Conservation (phyloP, 1,140 invertebrate species). For the Drosophila quadrilineata region DNA sequence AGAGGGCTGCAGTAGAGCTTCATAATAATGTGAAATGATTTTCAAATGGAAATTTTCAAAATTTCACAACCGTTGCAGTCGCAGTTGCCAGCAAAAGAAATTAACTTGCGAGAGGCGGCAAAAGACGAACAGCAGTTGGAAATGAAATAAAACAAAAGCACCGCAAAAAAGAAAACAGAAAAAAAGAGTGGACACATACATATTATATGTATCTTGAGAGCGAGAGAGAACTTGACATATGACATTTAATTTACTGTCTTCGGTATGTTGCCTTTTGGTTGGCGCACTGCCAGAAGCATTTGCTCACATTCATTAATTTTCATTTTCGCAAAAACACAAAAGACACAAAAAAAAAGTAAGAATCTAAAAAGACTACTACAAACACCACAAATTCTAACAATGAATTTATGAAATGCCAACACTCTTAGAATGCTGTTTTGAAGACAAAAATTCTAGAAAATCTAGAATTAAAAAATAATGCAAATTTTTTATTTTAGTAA, state of each 20-base stretch:
- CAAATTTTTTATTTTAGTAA: too few relatives aligned
- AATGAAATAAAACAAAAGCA: constrained; percentile 59
- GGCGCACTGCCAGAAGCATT: constrained; percentile 72
- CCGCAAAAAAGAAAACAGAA: too few relatives aligned
- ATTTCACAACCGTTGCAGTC: constrained; percentile 45
- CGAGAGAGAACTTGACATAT: constrained; percentile 64
- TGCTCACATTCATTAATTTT: constrained; percentile 78
- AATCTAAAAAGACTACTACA: too few relatives aligned
- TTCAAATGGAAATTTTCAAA: constrained; percentile 63
- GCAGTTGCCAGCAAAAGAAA: constrained; percentile 54
- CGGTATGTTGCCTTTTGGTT: constrained; percentile 66
- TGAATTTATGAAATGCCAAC: constrained; percentile 31
- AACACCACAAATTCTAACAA: constrained; percentile 1
- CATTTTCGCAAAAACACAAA: constrained; percentile 54
- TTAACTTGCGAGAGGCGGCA: constrained; percentile 62
- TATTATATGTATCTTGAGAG: too few relatives aligned
- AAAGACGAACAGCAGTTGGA: constrained; percentile 67
- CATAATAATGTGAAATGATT: too few relatives aligned
- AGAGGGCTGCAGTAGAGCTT: not conserved
- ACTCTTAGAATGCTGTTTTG: too few relatives aligned
- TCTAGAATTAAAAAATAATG: too few relatives aligned
- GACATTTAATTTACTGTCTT: constrained; percentile 79
- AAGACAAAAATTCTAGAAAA: too few relatives aligned
- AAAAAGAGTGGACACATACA: constrained; percentile 37
- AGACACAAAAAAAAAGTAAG: constrained; percentile 7